Conservation (phyloP, 2,797 vertebrate species). For the Anguilla pacifica region DNA sequence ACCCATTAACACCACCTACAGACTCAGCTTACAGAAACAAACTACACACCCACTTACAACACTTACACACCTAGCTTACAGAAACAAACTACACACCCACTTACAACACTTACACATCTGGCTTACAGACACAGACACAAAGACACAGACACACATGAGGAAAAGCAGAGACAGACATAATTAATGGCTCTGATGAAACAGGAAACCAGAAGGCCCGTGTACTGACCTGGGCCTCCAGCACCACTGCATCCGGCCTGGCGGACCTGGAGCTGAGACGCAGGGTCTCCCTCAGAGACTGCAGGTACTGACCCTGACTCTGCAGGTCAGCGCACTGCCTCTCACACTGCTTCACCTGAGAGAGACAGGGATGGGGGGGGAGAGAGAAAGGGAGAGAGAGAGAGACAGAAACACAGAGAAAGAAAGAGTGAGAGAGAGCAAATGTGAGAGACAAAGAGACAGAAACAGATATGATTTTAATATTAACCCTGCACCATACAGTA, state of each 20-base stretch:
- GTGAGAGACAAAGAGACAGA: not conserved
- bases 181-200: not conserved
- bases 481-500: no score
- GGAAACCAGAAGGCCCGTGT: not conserved
- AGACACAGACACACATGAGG: not conserved
- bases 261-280: slow-evolving; percentile 57
- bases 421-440: not conserved
- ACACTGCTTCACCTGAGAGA: slow-evolving; percentile 69
- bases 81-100: no score
- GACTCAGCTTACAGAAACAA: no score
- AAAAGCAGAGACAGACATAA: not conserved
- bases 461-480: not conserved
- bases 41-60: not conserved
- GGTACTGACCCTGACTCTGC: slow-evolving; percentile 65
- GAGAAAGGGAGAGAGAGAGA: not conserved
- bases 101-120: no score
- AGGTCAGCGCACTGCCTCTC: slow-evolving; percentile 53
- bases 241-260: slow-evolving; percentile 59
- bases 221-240: slow-evolving; percentile 71
- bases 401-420: not conserved
- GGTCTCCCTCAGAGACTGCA: slow-evolving; percentile 67
- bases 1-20: not conserved
- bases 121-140: not conserved
- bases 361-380: not conserved
- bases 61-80: no score